Base-by-base conservation (phyloP, 2,797 vertebrate genomes). In the Eulemur albifrons region DNA sequence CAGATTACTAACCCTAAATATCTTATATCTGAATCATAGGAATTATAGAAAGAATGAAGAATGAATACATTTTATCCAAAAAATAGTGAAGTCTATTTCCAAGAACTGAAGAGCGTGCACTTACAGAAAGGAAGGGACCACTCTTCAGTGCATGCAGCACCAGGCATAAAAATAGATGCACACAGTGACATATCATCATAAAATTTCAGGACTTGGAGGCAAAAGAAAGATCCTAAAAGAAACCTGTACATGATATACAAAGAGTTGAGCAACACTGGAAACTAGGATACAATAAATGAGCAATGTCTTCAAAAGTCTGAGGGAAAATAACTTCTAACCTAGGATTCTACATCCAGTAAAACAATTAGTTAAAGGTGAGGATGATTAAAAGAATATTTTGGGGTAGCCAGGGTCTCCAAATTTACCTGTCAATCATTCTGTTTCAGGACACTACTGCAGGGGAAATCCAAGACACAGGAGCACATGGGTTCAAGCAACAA, bases 141-240 rank as follows among this genome's bases (percentile, higher is more conserved):
- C 6, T 2, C 0, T 32, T 30, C 0, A 7, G 63, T 15, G 8
- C 9, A 25, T 0, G 0, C 8, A 12, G 25, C 3, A 63, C 0
- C 11, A 32, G 32, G 18, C 73, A 38, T 17, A 25, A 80, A 93
- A 93, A 77, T 8, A 72, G 14, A 38, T 4, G 21, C 30, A 43
- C 25, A 69, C n/a, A 9, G 3, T 9, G 32, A 20, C 7, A n/a
- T 10, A 38, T 52, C 15, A 48, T 54, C 43, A 63, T 32, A 63
- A 76, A 54, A 70, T 38, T 85, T 67, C 27, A 76, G 38, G 88
- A 59, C 14, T n/a, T 15, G 5, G 8, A 75, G 3, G 57, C 7
- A 27, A 94, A 83, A 23, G 35, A 38, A 87, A 70, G 0, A 77
- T 20, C 11, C 50, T 69, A 54, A 76, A 57, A 88, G 27, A 90